Percentiles rank a stretch among this genome's conserved stretches.
These are phyloP conservation scores for Channa striata DNA, from an alignment of 2,797 vertebrate species.

Conservation along the genomic window DNA sequence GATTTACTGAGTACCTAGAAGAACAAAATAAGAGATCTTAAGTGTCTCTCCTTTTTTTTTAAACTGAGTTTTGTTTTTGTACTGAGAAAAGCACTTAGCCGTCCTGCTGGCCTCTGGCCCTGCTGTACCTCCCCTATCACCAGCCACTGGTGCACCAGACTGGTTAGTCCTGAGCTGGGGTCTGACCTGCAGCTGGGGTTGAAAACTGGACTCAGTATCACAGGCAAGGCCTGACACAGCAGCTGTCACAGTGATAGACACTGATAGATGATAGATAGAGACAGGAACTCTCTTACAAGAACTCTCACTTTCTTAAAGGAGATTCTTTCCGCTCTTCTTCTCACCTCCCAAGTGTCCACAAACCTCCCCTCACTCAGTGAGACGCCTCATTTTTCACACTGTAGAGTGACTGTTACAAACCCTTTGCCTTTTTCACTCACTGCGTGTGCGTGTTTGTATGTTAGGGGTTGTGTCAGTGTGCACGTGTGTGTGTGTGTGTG, in stretches of 20 bases:
- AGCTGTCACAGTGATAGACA: conserved; percentile 84
- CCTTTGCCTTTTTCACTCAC: conserved; percentile 91
- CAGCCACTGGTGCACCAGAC: conserved; percentile 89
- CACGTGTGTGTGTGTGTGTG: conserved; percentile 54
- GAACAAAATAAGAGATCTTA: conserved; percentile 81
- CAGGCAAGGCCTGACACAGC: conserved; percentile 82
- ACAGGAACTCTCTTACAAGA: conserved; percentile 83
- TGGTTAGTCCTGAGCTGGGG: conserved; percentile 80
- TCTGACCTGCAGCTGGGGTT: conserved; percentile 79
- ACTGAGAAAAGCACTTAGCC: conserved; percentile 93
- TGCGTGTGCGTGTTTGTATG: conserved; percentile 75
- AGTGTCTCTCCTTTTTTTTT: conserved; percentile 81
- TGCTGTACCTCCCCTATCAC: conserved; percentile 91
- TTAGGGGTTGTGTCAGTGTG: conserved; percentile 76
- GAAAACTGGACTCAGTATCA: conserved; percentile 79
- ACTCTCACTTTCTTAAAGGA: conserved; percentile 83
- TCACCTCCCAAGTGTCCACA: conserved; percentile 94
- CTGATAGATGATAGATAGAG: conserved; percentile 82
- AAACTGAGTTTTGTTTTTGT: conserved; percentile 83
- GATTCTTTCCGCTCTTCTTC: conserved; percentile 82
- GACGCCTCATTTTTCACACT: conserved; percentile 91
- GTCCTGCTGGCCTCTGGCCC: conserved; percentile 96
- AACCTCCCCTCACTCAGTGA: conserved; percentile 95
- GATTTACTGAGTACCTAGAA: conserved; percentile 82
- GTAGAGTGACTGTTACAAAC: conserved; percentile 98